Base-by-base conservation (phyloP, 2,888 invertebrate species). In the Zhengitettix transpicula region DNA sequence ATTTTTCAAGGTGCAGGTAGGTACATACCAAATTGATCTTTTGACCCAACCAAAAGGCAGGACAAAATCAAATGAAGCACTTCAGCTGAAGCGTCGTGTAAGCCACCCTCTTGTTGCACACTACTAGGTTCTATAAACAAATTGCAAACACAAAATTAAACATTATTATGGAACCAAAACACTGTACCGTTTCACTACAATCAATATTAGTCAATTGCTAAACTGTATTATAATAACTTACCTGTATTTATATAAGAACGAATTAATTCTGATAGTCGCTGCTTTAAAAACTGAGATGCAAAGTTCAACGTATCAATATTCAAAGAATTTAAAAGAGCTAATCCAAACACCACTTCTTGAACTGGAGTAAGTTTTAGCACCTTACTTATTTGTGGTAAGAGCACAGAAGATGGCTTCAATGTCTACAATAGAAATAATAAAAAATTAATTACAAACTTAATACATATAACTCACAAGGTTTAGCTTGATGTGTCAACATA, bases 1-100 rank as follows among this genome's bases (percentile, higher is more conserved):
- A 28, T 28, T 28, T 28, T 28, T 28, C 28, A 28, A 28, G 3
- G n/a, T n/a, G n/a, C n/a, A n/a, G n/a, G n/a, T n/a, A 28, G 7
- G 3, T 12, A 57, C 57, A 52, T 58, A 60, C 75, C 77, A 65
- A 76, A 71, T 57, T 72, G 71, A 63, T 75, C 75, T 63, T 71
- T 71, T 44, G 67, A 64, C 56, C 69, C 70, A 60, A 69, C 67
- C 16, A 70, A 65, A 9, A 77, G 83, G 70, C 82, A 78, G 7
- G 77, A 77, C 58, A 94, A 77, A 65, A 94, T 82, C 65, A 89
- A 79, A 76, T 94, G 91, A 68, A 94, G 77, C 64, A 93, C 83
- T 79, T 94, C 93, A 68, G 92, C 87, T 64, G 89, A 86, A 68
- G 89, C 86, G 77, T 94, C 93, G 81, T 90, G 89, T 68, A 95